Percentiles rank a stretch among this genome's conserved stretches.
phyloP scores from a whole-genome alignment of 2,888 invertebrate species.

The Embidobia sp. region DNA sequence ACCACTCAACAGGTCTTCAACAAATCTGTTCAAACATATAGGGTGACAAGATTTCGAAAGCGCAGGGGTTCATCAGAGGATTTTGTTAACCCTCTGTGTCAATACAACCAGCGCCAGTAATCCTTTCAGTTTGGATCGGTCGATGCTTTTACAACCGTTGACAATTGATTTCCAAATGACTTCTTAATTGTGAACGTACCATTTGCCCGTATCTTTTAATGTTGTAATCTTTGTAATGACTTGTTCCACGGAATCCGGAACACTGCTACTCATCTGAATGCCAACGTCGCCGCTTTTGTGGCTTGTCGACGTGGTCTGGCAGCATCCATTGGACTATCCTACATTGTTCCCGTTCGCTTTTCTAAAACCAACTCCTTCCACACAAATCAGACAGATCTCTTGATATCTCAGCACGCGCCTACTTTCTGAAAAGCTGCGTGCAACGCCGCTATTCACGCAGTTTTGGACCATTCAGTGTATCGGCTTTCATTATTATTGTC shows the following conservation, averaged over 20 bases:
- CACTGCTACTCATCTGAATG: conserved; percentile 10
- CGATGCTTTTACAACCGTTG: conserved; percentile 76
- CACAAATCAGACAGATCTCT: conserved; percentile 22
- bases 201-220: conserved; percentile 41
- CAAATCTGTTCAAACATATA: conserved; percentile 81
- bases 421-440: conserved; percentile 26
- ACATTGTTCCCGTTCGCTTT: conserved; percentile 28
- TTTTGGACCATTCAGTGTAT: conserved; percentile 25
- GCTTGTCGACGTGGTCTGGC: conserved; percentile 1
- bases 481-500: conserved; percentile 21
- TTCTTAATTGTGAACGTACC: conserved; percentile 71
- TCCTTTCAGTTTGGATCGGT: conserved; percentile 75
- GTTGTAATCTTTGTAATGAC: conserved; percentile 43
- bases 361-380: conserved; percentile 27
- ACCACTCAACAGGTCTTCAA: conserved; percentile 74
- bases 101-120: conserved; percentile 74
- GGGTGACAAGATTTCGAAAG: conserved; percentile 74
- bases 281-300: conserved; percentile 33
- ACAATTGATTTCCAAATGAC: conserved; percentile 77
- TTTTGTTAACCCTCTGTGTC: conserved; percentile 75
- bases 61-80: conserved; percentile 61
- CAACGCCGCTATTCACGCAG: conserved; percentile 32
- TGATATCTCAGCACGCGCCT: conserved; percentile 34
- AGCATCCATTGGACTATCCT: conserved; percentile 13
- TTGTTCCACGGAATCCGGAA: not conserved